Percentiles rank a stretch among this genome's conserved stretches.
These are phyloP conservation scores for Drosophila yakuba DNA, from an alignment of 1,140 invertebrate genomes.

Conservation along the genomic window DNA sequence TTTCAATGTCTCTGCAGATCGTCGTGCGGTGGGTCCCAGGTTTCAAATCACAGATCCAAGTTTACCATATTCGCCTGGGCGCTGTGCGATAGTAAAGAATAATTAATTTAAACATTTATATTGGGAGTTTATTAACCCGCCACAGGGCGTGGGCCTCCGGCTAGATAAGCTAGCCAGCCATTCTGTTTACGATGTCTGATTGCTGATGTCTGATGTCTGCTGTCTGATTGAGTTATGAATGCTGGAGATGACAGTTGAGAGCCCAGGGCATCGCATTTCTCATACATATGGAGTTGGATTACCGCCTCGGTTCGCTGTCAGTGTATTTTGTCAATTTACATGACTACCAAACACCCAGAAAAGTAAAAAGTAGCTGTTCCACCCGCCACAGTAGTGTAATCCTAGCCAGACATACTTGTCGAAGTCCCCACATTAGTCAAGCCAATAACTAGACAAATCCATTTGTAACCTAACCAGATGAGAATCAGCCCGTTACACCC, in stretches of 20 bases:
- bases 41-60: constrained; percentile 21
- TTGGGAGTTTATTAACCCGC: constrained; percentile 71
- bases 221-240: constrained; percentile 73
- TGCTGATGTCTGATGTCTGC: constrained; percentile 55
- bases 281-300: constrained; percentile 2
- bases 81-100: constrained; percentile 65
- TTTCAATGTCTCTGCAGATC: constrained; percentile 70
- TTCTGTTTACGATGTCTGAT: constrained; percentile 38
- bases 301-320: not conserved
- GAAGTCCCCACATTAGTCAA: constrained; percentile 62
- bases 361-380: constrained; percentile 2
- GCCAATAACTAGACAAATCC: constrained; percentile 52
- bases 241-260: constrained; percentile 40
- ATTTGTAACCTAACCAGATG: constrained; percentile 58
- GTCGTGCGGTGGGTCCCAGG: constrained; percentile 62
- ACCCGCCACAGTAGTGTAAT: constrained; percentile 5
- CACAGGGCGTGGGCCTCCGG: constrained; percentile 18
- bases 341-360: constrained; percentile 47
- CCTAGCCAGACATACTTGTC: constrained; percentile 11
- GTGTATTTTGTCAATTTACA: constrained; percentile 46
- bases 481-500: constrained; percentile 49
- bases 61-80: constrained; percentile 17
- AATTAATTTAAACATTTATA: constrained; percentile 82
- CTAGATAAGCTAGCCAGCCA: constrained; percentile 35
- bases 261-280: constrained; percentile 22